These are phyloP conservation scores for Drosophila repletoides DNA, from an alignment of 1,140 invertebrate species.

Conservation along the genomic window DNA sequence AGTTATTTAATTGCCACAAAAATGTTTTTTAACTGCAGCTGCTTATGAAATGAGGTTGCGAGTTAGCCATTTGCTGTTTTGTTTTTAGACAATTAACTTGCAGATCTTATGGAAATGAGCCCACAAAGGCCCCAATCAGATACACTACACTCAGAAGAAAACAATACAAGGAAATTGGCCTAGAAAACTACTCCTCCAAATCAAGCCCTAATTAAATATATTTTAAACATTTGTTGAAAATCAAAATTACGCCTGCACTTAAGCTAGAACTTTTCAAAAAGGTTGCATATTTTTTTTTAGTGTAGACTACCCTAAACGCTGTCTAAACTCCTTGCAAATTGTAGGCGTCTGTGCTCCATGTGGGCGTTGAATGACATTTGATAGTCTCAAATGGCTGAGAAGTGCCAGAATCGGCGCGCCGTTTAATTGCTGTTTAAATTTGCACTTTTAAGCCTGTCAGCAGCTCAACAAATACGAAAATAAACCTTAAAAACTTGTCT, in stretches of 20 bases:
- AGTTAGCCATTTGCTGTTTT: constrained; percentile 21
- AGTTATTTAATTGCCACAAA: constrained; percentile 75
- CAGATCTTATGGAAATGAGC: constrained; percentile 63
- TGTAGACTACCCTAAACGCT: constrained; percentile 3
- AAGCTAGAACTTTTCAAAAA: no score
- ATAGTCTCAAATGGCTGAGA: constrained; percentile 28
- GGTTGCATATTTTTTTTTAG: no score
- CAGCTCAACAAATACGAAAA: no score
- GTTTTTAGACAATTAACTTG: constrained; percentile 42
- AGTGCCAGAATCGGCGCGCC: constrained; percentile 59
- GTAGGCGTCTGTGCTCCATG: constrained; percentile 43
- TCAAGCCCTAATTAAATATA: no score
- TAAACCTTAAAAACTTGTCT: background rate
- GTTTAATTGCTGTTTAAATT: constrained; percentile 63
- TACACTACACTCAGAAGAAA: background rate
- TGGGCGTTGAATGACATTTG: constrained; percentile 67
- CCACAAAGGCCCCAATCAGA: background rate
- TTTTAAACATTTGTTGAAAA: no score
- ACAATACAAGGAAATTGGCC: no score
- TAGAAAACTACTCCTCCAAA: no score
- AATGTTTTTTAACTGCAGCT: constrained; percentile 70
- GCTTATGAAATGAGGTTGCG: constrained; percentile 76
- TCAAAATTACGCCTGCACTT: no score
- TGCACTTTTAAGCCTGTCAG: constrained; percentile 43
- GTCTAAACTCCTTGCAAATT: background rate